phyloP scores from a whole-genome alignment of 2,888 invertebrate genomes.

The Gastracanthus pulcherrimus region DNA sequence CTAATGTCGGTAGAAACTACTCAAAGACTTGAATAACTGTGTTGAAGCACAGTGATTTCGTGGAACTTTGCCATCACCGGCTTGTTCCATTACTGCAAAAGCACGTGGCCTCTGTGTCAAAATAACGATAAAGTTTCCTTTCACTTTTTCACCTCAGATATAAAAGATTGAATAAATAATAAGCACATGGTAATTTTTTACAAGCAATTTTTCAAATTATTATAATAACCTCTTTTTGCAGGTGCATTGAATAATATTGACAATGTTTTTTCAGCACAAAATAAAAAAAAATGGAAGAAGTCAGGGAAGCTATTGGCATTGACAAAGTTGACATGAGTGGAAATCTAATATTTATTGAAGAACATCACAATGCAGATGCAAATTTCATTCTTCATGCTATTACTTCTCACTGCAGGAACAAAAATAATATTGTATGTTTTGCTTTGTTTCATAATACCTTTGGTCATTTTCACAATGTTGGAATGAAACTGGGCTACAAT shows the following conservation, averaged over 20 bases:
- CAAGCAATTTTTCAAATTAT: no score
- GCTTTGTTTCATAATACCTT: conserved; percentile 85
- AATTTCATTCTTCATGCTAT: conserved; percentile 86
- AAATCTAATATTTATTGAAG: conserved; percentile 83
- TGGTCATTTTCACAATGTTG: conserved; percentile 87
- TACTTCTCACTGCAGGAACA: conserved; percentile 82
- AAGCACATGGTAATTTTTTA: no score
- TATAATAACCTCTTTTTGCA: not conserved
- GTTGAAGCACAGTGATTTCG: no score
- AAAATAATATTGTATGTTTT: conserved; percentile 81
- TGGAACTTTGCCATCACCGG: not conserved
- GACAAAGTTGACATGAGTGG: conserved; percentile 80
- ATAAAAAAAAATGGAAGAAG: conserved; percentile 51
- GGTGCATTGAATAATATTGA: not conserved
- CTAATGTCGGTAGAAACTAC: no score
- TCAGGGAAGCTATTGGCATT: conserved; percentile 80
- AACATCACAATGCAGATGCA: conserved; percentile 85
- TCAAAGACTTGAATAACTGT: no score
- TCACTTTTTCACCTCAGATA: no score
- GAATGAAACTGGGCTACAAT: conserved; percentile 87
- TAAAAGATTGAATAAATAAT: no score
- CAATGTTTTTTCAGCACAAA: not conserved
- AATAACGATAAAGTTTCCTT: no score
- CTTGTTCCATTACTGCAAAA: not conserved
- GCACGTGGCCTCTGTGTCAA: not conserved